Conservation (phyloP, 1,140 invertebrate species). For the Zaprionus davidi region DNA sequence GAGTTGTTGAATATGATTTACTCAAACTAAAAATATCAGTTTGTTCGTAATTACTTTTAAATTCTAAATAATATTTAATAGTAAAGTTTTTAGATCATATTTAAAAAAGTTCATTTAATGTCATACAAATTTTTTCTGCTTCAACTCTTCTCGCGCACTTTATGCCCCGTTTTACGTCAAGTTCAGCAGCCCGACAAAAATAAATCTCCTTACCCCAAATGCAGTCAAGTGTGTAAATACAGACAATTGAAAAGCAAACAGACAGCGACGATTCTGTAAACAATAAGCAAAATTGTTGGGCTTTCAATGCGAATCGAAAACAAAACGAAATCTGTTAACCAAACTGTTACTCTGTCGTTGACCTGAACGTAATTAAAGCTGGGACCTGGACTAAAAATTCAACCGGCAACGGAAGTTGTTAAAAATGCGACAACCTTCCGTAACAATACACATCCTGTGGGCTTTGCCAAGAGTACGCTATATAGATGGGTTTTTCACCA, state of each 20-base stretch:
- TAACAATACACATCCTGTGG: slow-evolving; percentile 61
- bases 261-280: neutral
- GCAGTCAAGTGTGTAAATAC: slow-evolving; percentile 54
- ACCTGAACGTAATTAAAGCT: slow-evolving; percentile 63
- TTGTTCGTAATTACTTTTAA: no score
- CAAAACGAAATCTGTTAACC: slow-evolving; percentile 12
- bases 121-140: no score
- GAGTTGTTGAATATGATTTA: no score
- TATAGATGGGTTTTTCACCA: slow-evolving; percentile 3
- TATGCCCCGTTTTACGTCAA: neutral
- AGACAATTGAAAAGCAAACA: slow-evolving; percentile 11
- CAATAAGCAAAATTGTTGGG: slow-evolving; percentile 6
- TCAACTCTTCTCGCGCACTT: no score
- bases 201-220: slow-evolving; percentile 48
- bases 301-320: neutral
- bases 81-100: no score
- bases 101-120: no score
- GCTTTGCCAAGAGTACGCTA: neutral
- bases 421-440: slow-evolving; percentile 53
- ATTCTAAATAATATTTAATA: no score
- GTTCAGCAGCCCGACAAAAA: neutral
- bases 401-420: slow-evolving; percentile 55
- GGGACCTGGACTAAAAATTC: slow-evolving; percentile 22
- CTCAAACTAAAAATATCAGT: no score
- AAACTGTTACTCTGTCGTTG: slow-evolving; percentile 2